These are phyloP conservation scores for Xiphophorus maculatus DNA, from an alignment of 2,113 vertebrate species.

Conservation along the genomic window DNA sequence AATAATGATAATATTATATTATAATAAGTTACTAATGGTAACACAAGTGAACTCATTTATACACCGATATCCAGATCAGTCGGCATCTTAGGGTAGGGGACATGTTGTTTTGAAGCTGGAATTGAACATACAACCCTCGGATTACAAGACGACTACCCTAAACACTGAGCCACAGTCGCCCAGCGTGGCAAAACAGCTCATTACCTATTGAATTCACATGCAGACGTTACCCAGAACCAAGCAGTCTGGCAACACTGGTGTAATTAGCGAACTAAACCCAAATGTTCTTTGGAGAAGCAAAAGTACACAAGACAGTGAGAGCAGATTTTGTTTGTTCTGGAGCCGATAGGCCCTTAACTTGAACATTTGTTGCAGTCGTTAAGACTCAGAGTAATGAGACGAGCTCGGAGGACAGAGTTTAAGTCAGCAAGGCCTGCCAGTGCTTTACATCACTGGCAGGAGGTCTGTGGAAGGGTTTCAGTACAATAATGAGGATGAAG, in stretches of 20 bases:
- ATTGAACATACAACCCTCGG: too few species aligned
- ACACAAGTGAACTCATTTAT: too few species aligned
- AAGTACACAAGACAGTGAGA: conserved; percentile 6
- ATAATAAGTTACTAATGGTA: too few species aligned
- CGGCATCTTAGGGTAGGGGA: too few species aligned
- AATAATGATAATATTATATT: too few species aligned
- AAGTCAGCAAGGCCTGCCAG: conserved; percentile 7
- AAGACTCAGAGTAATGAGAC: background rate
- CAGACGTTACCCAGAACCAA: conserved; percentile 38
- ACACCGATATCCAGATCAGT: too few species aligned
- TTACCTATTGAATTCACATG: conserved; percentile 35
- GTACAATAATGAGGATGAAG: background rate
- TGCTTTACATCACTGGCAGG: background rate
- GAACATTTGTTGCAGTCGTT: background rate
- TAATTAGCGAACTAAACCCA: conserved; percentile 47
- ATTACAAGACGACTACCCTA: too few species aligned
- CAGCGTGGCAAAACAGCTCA: conserved; percentile 31
- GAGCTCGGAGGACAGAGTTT: conserved; percentile 15
- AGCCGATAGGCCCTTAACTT: conserved; percentile 20
- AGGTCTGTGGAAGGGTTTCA: background rate
- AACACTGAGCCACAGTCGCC: background rate
- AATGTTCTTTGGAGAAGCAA: conserved; percentile 48
- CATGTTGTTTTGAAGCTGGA: conserved; percentile 29
- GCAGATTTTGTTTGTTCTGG: conserved; percentile 34
- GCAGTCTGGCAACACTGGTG: conserved; percentile 25